Base-by-base conservation (phyloP, 2,888 invertebrate genomes). In the Microctonus brassicae region DNA sequence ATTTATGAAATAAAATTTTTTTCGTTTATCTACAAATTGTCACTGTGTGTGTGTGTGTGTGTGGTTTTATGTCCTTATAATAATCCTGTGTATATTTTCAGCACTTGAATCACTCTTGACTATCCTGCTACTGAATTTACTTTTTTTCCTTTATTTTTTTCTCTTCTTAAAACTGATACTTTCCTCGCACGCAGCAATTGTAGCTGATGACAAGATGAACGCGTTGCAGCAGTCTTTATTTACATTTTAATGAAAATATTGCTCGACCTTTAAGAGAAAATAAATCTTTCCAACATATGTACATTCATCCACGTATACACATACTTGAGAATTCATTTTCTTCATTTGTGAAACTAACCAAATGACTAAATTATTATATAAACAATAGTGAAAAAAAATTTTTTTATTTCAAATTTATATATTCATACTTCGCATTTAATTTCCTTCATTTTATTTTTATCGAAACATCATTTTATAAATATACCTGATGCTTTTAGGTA, bases 121-220 rank as follows among this genome's bases (percentile, higher is more conserved):
- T n/a, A 17, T 47, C 73, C 60, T 72, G 70, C 69, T 74, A 71
- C 66, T 70, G 52, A 33, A 66, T 70, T 73, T 74, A 53, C 29
- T 67, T 64, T 69, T 67, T 64, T 34, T 67, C 55, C 69, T 72
- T 58, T 69, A 34, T 52, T 26, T 24, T 58, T 33, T 47, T 61
- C 26, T 73, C 67, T 66, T 36, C 24, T 22, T n/a, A 39, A 61
- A 22, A 53, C 53, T 53, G 69, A 62, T 62, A 55, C 24, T 26
- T 47, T 33, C 36, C 55, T 26, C 47, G 47, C 47, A 4, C 47
- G 17, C 17, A 17, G 20, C 17, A 17, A 17, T 47, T 39, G 62
- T 39, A 55, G 69, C 39, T 69, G 69, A 69, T 69, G 69, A 69
- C 69, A 69, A 62, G 53, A 62, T 61, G 7, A 69, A 69, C 63